Conservation (phyloP, 2,888 invertebrate species). For the Rhogogaster chlorosoma region DNA sequence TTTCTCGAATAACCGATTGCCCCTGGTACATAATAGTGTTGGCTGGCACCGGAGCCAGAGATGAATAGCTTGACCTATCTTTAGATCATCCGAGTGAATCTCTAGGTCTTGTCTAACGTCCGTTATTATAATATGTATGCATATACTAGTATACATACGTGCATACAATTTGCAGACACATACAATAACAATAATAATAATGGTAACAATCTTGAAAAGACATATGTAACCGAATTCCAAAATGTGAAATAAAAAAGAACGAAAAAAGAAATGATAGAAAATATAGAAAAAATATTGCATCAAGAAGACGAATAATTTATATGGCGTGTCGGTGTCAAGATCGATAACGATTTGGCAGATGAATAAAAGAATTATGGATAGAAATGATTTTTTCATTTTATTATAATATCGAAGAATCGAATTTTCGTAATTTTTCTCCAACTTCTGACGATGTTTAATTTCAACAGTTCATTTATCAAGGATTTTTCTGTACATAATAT, state of each 20-base stretch:
- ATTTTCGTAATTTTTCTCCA: background rate
- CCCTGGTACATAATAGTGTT: conserved; percentile 4
- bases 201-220: background rate
- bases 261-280: background rate
- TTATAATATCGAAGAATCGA: background rate
- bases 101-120: conserved; percentile 49
- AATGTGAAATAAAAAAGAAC: background rate
- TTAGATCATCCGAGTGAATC: conserved; percentile 59
- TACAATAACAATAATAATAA: background rate
- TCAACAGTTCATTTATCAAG: no score
- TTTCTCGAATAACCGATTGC: background rate
- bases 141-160: background rate
- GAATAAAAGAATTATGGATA: background rate
- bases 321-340: background rate
- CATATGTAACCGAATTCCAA: background rate
- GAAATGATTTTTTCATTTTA: no score
- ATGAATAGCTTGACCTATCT: conserved; percentile 59
- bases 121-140: no score
- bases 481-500: no score
- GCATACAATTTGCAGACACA: background rate
- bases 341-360: background rate
- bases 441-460: no score
- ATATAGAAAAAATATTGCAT: background rate
- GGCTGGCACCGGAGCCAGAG: conserved; percentile 43
- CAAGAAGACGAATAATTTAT: no score